phyloP scores from a whole-genome alignment of 2,888 invertebrate genomes.

The Pollenia labialis region DNA sequence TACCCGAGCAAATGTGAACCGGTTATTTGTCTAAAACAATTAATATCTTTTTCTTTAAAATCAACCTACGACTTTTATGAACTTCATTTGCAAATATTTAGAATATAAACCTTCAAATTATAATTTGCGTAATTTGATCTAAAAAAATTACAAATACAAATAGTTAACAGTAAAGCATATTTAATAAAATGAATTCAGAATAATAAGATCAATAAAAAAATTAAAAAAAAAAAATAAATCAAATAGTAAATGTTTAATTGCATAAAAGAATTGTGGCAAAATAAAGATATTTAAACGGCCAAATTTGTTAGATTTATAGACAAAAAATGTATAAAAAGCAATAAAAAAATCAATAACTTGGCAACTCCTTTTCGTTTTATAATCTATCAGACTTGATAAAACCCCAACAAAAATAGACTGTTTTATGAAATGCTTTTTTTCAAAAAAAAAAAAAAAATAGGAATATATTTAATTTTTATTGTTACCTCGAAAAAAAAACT shows the following conservation, averaged over 20 bases:
- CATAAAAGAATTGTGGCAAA: conserved; percentile 31
- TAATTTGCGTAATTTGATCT: conserved; percentile 46
- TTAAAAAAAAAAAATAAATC: not conserved
- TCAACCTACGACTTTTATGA: too few relatives aligned
- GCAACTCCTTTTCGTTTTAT: conserved; percentile 31
- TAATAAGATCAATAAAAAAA: conserved; percentile 56
- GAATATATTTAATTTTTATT: not conserved
- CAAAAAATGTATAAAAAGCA: conserved; percentile 60
- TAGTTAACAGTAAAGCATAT: conserved; percentile 63
- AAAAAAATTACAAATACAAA: conserved; percentile 36
- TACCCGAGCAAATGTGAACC: too few relatives aligned
- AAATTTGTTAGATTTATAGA: conserved; percentile 52
- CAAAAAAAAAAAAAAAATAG: conserved; percentile 3
- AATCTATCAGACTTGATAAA: conserved; percentile 24
- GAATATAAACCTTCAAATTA: not conserved
- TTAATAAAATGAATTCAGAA: conserved; percentile 1
- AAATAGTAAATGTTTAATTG: conserved; percentile 41
- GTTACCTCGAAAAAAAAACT: not conserved
- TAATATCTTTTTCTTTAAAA: too few relatives aligned
- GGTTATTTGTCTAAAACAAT: too few relatives aligned
- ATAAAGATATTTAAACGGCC: conserved; percentile 34
- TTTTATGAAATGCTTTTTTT: conserved; percentile 21
- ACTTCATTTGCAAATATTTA: conserved; percentile 15
- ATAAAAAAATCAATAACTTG: conserved; percentile 41
- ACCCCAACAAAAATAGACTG: conserved; percentile 37